phyloP scores from a whole-genome alignment of 2,113 vertebrate genomes.

The Colius striatus region DNA sequence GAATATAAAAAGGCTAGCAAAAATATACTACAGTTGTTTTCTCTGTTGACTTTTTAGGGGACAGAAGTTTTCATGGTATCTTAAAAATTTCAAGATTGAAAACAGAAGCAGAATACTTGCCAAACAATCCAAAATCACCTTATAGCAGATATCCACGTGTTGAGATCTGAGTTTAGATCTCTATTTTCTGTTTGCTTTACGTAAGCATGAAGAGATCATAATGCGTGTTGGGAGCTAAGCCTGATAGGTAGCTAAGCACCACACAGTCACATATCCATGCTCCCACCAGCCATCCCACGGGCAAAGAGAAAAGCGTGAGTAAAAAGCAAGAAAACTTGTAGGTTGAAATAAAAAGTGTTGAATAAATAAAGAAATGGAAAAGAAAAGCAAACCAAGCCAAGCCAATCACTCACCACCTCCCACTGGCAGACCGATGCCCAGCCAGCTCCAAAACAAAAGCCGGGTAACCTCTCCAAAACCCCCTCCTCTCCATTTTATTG shows the following conservation, averaged over 20 bases:
- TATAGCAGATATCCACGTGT: not conserved
- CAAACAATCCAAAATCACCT: not conserved
- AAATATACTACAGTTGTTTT: not conserved
- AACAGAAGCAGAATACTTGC: not conserved
- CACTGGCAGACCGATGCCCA: accelerated
- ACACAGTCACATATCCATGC: accelerated
- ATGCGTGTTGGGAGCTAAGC: not conserved
- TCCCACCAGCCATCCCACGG: accelerated
- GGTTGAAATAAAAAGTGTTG: not conserved
- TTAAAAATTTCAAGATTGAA: not conserved
- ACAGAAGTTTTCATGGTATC: not conserved
- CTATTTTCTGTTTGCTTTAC: not conserved
- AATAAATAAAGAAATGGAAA: not conserved
- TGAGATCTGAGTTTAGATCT: not conserved
- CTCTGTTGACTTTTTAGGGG: accelerated
- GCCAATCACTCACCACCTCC: not conserved
- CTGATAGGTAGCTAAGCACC: not conserved
- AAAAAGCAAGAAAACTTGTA: not conserved
- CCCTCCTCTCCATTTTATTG: not conserved
- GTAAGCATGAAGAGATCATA: not conserved
- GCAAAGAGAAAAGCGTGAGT: not conserved
- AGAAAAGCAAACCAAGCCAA: not conserved
- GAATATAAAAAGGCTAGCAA: not conserved
- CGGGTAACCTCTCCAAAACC: not conserved
- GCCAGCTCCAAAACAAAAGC: not conserved